phyloP scores from a whole-genome alignment of 2,113 vertebrate genomes.

The Marmota flaviventris region DNA sequence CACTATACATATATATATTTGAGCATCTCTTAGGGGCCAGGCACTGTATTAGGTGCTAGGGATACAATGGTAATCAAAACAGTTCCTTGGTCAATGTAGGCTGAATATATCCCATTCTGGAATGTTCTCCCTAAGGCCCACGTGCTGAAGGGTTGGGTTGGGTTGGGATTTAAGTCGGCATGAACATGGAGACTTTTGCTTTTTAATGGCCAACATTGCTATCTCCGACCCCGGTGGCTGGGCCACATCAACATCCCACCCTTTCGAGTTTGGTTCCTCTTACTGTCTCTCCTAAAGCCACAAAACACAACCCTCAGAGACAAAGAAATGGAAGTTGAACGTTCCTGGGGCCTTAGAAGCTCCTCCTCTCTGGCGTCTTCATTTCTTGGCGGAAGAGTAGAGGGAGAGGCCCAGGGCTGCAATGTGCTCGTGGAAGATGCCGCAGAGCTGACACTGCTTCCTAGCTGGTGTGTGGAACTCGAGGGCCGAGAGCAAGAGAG shows the following conservation, averaged over 20 bases:
- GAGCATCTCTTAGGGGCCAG: not conserved
- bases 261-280: not conserved
- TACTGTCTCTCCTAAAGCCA: not conserved
- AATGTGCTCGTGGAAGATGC: not conserved
- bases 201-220: not conserved
- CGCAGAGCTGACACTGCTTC: not conserved
- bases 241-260: not conserved
- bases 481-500: not conserved
- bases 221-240: not conserved
- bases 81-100: not conserved
- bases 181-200: not conserved
- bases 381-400: not conserved
- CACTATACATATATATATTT: not conserved
- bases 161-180: not conserved
- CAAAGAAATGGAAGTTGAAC: not conserved
- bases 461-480: no score
- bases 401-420: not conserved
- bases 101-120: not conserved
- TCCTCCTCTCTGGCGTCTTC: not conserved
- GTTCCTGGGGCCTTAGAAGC: fast-evolving
- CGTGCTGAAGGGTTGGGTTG: not conserved
- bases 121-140: not conserved
- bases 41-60: not conserved
- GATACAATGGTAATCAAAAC: not conserved
- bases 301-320: not conserved